phyloP scores from a whole-genome alignment of 2,113 vertebrate genomes.

The Sprattus sprattus region DNA sequence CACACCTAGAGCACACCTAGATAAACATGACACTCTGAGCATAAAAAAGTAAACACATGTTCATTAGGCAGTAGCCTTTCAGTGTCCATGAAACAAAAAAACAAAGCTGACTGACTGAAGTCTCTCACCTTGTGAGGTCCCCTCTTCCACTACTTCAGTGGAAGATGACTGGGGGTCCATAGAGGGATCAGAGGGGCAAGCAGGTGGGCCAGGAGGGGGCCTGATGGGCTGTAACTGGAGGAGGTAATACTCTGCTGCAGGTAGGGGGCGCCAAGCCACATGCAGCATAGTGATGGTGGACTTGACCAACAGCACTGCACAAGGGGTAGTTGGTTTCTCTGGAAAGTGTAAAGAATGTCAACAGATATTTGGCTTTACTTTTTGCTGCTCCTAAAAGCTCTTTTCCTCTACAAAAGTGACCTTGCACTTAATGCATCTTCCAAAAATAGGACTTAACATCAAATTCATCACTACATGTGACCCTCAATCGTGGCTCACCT shows the following conservation, averaged over 20 bases:
- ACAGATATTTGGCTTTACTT: too few species aligned
- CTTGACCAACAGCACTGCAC: conserved; percentile 87
- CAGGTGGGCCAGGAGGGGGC: conserved; percentile 24
- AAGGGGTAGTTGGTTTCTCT: conserved; percentile 85
- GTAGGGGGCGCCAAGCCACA: conserved; percentile 92
- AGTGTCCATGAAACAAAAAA: neutral
- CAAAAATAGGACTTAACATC: too few species aligned
- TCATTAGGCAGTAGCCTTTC: neutral
- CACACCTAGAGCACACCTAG: too few species aligned
- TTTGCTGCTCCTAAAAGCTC: neutral
- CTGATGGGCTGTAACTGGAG: conserved; percentile 82
- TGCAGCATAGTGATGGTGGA: conserved; percentile 93
- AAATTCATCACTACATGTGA: neutral
- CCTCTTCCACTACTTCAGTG: conserved; percentile 23
- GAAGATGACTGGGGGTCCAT: neutral
- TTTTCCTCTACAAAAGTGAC: too few species aligned
- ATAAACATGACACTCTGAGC: too few species aligned
- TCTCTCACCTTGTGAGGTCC: conserved; percentile 35
- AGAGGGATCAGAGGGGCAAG: neutral
- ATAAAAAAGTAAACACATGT: too few species aligned
- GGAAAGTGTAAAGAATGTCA: conserved; percentile 44
- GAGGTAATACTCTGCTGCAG: conserved; percentile 88
- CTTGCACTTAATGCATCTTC: too few species aligned
- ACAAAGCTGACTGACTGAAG: neutral
- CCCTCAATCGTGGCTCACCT: conserved; percentile 67